Evolutionary conservation across 2,113 vertebrate species (phyloP).

Genomic region (Odobenus rosmarus): DNA sequence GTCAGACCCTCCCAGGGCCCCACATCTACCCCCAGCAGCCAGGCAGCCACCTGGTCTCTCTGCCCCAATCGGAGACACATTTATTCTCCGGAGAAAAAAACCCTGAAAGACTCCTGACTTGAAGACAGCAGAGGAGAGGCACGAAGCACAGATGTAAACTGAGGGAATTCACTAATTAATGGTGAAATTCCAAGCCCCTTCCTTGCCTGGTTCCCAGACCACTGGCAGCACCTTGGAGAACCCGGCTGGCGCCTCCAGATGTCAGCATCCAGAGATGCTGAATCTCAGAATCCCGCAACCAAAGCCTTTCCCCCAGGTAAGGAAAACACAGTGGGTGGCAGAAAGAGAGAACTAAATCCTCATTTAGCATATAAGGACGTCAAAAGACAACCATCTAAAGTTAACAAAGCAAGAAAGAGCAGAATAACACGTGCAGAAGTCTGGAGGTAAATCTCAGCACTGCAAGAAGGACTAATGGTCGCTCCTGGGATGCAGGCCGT

Average conservation of each 20-base stretch:
- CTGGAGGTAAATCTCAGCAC: neutral
- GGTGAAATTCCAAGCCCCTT: neutral
- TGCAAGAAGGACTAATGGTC: neutral
- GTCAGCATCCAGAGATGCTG: neutral
- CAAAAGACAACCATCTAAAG: neutral
- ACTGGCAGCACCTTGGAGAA: neutral
- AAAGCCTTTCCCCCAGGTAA: neutral
- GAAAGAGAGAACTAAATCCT: neutral
- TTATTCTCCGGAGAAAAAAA: neutral
- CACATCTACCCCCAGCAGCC: fast-evolving
- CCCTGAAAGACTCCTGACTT: neutral
- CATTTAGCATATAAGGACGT: neutral
- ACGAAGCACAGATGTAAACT: neutral
- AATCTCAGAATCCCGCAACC: neutral
- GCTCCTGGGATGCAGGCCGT: neutral
- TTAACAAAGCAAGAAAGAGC: neutral
- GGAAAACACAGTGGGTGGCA: neutral
- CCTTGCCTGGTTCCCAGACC: neutral
- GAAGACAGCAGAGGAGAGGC: neutral
- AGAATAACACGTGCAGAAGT: neutral
- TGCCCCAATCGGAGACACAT: neutral
- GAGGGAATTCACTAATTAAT: neutral
- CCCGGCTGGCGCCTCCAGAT: fast-evolving
- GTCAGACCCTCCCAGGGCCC: neutral
- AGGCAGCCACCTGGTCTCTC: neutral